Base-by-base conservation (phyloP, 2,888 invertebrate genomes). In the Chorisops tibialis region DNA sequence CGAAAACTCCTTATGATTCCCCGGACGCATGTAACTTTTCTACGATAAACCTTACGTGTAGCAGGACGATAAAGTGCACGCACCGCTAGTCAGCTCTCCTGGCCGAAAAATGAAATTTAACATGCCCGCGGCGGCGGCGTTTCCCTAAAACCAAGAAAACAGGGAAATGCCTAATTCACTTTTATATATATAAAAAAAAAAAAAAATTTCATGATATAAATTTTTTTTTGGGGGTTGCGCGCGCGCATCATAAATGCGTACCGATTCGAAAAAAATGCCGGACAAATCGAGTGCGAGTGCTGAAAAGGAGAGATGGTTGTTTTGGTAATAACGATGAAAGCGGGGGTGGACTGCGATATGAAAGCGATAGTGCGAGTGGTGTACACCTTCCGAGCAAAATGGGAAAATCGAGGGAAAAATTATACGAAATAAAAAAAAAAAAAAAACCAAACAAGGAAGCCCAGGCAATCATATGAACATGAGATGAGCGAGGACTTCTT, bases 291-390 rank as follows among this genome's bases (percentile, higher is more conserved):
- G 43, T 30, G 12, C 52, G 47, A 22, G 21, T 19, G 39, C 52
- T 59, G 37, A 38, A 6, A 16, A 59, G 59, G 59, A 47, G 48
- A 48, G 59, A 35, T 45, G 24, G 48, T 59, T 56, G 56, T 56
- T 56, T 56, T 56, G 48, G 48, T 47, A 59, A 59, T 48, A 38
- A 48, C 59, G 45, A 43, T 45, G 24, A 47, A 58, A 58, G 39
- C 37, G 24, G 47, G 37, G 37, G 38, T 12, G 45, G 22, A 59
- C 38, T 48, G 22, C 59, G 56, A 43, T 43, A 43, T 43, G 45
- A 43, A 56, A 45, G 54, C 43, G 56, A 30, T 45, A 30, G 45
- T 35, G 43, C 45, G 43, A 56, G 56, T 56, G 21, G 56, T 45
- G 56, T 56, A 56, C 56, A 56, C 56, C 56, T 56, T 35, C 56